A percentile compares a stretch with the other conserved stretches of the same genome.
Evolutionary conservation across 1,140 invertebrate species (phyloP).

Genomic region (Drosophila lacteicornis): DNA sequence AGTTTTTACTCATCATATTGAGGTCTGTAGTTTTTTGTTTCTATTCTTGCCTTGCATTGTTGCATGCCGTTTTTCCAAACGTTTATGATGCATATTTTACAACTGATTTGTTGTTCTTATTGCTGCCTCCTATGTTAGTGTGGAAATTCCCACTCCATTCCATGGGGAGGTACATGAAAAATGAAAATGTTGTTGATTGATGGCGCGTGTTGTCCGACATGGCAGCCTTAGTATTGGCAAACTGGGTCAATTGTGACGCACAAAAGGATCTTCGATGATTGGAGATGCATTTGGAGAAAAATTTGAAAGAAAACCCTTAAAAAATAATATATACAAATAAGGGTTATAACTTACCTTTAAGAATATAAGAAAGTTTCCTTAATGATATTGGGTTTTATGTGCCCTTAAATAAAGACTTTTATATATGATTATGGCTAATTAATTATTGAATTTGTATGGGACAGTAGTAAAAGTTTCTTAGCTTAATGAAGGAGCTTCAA

Average conservation of each 20-base stretch:
- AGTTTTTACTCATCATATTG: background rate
- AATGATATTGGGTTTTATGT: background rate
- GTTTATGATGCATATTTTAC: slow-evolving; percentile 47
- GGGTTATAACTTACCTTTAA: background rate
- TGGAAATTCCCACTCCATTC: slow-evolving; percentile 35
- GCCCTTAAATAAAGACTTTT: background rate
- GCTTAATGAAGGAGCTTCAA: too few relatives aligned
- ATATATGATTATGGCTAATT: too few relatives aligned
- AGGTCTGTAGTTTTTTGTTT: background rate
- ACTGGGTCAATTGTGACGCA: slow-evolving; percentile 65
- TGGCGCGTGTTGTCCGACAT: slow-evolving; percentile 61
- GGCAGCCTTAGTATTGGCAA: slow-evolving; percentile 10
- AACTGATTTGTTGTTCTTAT: slow-evolving; percentile 39
- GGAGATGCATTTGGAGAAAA: background rate
- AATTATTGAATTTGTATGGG: too few relatives aligned
- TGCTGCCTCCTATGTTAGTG: background rate
- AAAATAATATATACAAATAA: background rate
- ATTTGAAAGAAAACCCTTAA: too few relatives aligned
- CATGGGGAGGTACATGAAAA: slow-evolving; percentile 19
- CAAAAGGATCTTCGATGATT: slow-evolving; percentile 23
- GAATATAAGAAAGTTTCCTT: background rate
- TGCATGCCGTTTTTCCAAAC: slow-evolving; percentile 30
- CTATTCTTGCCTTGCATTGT: slow-evolving; percentile 21
- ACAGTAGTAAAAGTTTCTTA: too few relatives aligned
- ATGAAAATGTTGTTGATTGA: slow-evolving; percentile 58